A percentile compares a stretch with the other conserved stretches of the same genome.
These are phyloP conservation scores for Colius striatus DNA, from an alignment of 2,113 vertebrate species.

Conservation along the genomic window DNA sequence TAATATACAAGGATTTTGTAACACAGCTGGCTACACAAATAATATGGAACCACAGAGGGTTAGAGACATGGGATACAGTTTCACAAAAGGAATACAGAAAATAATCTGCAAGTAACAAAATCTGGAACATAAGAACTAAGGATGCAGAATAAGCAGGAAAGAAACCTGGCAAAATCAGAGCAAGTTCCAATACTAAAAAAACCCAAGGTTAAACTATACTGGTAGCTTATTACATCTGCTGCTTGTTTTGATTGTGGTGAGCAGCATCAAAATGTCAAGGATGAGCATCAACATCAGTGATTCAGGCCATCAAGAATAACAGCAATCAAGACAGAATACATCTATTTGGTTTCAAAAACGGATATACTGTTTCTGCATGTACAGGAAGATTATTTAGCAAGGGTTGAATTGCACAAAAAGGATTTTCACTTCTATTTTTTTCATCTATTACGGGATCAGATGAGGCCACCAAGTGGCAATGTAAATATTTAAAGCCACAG, in stretches of 20 bases:
- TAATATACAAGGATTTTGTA: background rate
- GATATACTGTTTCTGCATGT: background rate
- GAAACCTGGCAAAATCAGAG: background rate
- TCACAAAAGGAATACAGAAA: background rate
- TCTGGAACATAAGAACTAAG: background rate
- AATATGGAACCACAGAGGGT: background rate
- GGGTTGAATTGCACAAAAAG: background rate
- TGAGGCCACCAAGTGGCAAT: slow-evolving; percentile 57
- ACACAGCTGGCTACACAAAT: background rate
- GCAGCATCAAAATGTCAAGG: background rate
- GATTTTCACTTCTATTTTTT: background rate
- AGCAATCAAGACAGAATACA: background rate
- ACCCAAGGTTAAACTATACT: background rate
- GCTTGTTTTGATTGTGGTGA: background rate
- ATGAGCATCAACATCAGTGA: background rate
- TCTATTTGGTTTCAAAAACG: background rate
- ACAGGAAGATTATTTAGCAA: background rate
- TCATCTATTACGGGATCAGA: slow-evolving; percentile 3
- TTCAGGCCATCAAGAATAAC: background rate
- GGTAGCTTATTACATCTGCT: background rate
- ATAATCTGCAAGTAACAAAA: background rate
- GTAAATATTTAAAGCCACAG: background rate
- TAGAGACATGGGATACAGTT: background rate
- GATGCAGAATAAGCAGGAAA: background rate
- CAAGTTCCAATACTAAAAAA: background rate